Evolutionary conservation across 2,797 vertebrate genomes (phyloP), one percentile per base, ranked within the genome.

Genomic region (Smutsia temminckii): DNA sequence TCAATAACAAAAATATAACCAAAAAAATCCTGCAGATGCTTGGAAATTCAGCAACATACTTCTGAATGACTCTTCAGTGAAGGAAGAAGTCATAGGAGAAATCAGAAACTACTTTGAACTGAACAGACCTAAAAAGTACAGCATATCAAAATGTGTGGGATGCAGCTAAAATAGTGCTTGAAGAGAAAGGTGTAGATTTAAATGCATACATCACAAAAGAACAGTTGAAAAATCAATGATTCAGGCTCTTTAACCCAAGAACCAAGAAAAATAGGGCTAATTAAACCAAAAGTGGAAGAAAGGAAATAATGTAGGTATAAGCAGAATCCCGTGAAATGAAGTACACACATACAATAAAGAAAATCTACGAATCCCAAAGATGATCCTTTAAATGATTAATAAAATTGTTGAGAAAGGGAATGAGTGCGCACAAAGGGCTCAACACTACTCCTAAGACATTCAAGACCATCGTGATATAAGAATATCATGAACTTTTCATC

Each of bases 381-480:
- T 32, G 14, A 40, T 71, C 49, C 46, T 81, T 32, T 71, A 75
- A 40, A 74, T 25, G 34, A 71, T 0, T 27, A 59, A 25, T 59
- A 71, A 37, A 80, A 40, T 5, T 37, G 51, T 18, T 59, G 23
- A 7, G 40, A 7, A 57, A 59, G 12, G 16, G 29, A 21, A 29
- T 1, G 89, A 59, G 21, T 6, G 21, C 16, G 9, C 2, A 12
- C 25, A 4, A 49, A 77, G 40, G 20, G 3, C n/a, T 77, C 49
- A 8, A 37, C 14, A 4, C 23, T 6, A 1, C 12, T 17, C 55
- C 23, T 49, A 4, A 13, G 37, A 42, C 10, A 5, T 4, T 1
- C 14, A 32, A 3, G 37, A 11, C 11, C n/a, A 2, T 29, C 8
- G 1, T 1, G 11, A 11, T 46, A 12, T 46, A 46, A 27, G 34